Base-by-base conservation (phyloP, 2,888 invertebrate genomes). In the Heliconius hortense region DNA sequence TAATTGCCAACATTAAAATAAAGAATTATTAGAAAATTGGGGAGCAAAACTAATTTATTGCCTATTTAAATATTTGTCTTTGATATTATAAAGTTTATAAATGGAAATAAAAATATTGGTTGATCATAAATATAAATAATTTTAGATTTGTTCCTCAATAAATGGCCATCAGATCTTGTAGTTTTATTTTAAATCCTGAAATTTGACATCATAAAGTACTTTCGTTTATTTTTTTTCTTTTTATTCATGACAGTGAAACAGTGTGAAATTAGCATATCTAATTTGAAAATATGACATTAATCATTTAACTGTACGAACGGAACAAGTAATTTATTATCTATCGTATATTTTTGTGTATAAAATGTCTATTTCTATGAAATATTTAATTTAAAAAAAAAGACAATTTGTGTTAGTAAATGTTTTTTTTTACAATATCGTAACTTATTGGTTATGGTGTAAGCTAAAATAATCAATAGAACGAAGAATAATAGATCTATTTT, bases 91-190 rank as follows among this genome's bases (percentile, higher is more conserved):
- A 84, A 85, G 84, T 86, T 88, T 70, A 83, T 83, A 81, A 74
- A 84, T 81, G 80, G 76, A 85, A 82, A 72, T 68, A 73, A 76
- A 84, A 82, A 84, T 82, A 71, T 82, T 82, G 81, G 83, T 86
- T 85, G 81, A 82, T 82, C 83, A 84, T 82, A 82, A 43, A 26
- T 66, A 66, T 43, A 79, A 84, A 84, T 82, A 76, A 78, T 63
- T 87, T 90, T 91, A 90, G 91, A 86, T 88, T 92, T 92, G 92
- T 90, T 91, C 91, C 92, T 90, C 90, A 92, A 92, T 87, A 73
- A 84, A 82, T 77, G 77, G 81, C 86, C 86, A 88, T 87, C 83
- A 81, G 82, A 87, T 35, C 68, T 60, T 31, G 73, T 77, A 69
- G 75, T 79, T 77, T 77, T 75, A 79, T 79, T 82, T 79, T 77